Conservation (phyloP, 2,113 vertebrate species). For the Phodopus roborovskii region DNA sequence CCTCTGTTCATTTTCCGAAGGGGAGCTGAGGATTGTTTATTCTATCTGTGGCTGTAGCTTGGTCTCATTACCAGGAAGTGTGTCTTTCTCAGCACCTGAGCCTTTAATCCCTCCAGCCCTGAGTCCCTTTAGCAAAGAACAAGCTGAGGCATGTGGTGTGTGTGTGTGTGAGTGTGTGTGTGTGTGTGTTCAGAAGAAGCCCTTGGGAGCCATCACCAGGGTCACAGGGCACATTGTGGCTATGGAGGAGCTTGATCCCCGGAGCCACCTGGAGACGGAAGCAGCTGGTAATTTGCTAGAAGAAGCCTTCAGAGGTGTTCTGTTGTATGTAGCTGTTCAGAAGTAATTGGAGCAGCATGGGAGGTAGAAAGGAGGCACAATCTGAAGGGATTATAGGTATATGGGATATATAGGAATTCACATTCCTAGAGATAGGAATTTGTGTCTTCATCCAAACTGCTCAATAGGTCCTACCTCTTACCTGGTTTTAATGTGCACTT, state of each 20-base stretch:
- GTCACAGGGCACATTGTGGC: background rate
- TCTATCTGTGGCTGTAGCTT: background rate
- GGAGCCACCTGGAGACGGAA: background rate
- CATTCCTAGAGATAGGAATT: background rate
- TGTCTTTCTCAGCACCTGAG: conserved; percentile 12
- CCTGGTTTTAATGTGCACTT: too few species aligned
- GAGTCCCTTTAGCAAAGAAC: background rate
- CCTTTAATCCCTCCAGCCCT: conserved; percentile 51
- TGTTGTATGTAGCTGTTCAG: background rate
- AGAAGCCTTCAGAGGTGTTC: background rate
- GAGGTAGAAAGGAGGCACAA: background rate
- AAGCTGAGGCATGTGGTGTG: background rate
- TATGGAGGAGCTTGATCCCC: background rate
- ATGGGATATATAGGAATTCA: background rate
- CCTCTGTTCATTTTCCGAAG: background rate
- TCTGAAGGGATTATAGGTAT: background rate
- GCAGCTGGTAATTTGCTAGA: background rate
- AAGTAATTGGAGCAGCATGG: too few species aligned
- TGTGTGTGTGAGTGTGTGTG: background rate
- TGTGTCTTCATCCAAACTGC: background rate
- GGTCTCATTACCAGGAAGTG: conserved; percentile 17
- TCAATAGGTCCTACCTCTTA: background rate
- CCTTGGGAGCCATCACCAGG: background rate
- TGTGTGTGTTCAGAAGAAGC: background rate
- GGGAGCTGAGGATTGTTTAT: background rate